Conservation (phyloP, 64 coral and sea anemone species). For the Porites australiensis region DNA sequence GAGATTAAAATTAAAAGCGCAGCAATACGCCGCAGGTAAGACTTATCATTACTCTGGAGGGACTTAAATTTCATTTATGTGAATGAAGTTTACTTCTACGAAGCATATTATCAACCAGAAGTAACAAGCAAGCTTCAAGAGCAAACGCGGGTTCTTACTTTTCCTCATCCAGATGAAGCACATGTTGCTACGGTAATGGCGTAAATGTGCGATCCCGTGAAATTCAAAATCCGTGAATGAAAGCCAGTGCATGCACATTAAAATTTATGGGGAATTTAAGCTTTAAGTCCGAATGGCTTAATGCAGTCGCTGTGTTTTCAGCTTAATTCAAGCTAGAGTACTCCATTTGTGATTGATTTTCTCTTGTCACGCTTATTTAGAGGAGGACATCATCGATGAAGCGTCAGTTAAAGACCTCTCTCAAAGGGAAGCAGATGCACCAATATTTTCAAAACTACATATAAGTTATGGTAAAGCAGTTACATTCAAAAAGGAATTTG, state of each 20-base stretch:
- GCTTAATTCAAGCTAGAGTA: not conserved
- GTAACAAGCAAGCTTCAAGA: not conserved
- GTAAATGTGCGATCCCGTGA: constrained; percentile 1
- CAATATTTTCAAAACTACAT: not conserved
- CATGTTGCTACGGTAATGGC: not conserved
- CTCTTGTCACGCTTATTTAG: constrained; percentile 6
- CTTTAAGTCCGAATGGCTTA: constrained; percentile 13
- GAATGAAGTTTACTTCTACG: not conserved
- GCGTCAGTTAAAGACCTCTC: not conserved
- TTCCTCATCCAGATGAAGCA: not conserved
- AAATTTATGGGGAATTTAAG: not conserved
- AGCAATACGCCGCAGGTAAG: not conserved
- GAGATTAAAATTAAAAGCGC: not conserved
- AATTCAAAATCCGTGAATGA: constrained; percentile 4
- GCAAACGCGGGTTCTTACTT: not conserved
- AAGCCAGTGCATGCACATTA: constrained; percentile 8
- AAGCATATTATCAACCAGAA: not conserved
- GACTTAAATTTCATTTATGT: not conserved
- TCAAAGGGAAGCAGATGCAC: not conserved
- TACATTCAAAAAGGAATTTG: not conserved
- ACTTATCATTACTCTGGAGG: not conserved
- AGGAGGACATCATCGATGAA: constrained; percentile 1
- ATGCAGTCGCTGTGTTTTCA: constrained; percentile 7
- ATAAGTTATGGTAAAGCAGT: constrained; percentile 5
- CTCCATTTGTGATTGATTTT: constrained; percentile 18